Evolutionary conservation across 2,888 invertebrate species (phyloP), one percentile per base, ranked within the genome.

Genomic region (Temnothorax ravouxi): DNA sequence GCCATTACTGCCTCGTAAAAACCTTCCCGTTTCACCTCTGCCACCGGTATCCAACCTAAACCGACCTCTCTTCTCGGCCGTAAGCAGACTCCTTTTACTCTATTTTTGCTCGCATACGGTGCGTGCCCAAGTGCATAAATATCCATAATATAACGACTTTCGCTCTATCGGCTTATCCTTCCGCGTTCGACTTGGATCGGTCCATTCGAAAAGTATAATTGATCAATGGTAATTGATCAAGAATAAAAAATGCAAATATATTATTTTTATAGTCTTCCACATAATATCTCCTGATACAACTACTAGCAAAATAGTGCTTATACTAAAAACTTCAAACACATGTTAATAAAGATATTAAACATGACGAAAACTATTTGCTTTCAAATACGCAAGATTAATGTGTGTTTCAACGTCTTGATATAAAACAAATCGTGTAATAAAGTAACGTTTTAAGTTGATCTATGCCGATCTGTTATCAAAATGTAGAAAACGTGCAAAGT

Each of bases 1-100:
- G 94, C 94, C 94, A 94, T 95, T 94, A 94, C 95, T 95, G 94
- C 94, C 94, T 95, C 95, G 94, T 95, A 95, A 95, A 95, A 92
- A 88, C 90, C 86, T 92, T 91, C 91, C 90, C 91, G 92, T 93
- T 93, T 92, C 93, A 91, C 92, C 91, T 93, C 92, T 88, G 86
- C 91, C 89, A 86, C 88, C 87, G 79, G 87, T 76, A 86, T 88
- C 87, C 85, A 86, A 83, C 88, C 89, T 79, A 71, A 79, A 80
- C 79, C 59, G 18, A 72, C 79, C 79, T 56, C 44, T 84, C 88
- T 86, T 74, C 76, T 72, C 87, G 83, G 15, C 80, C 84, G 86
- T 81, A 87, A 90, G 89, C 88, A 86, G 86, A 81, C 72, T 86
- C 87, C 88, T 87, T 89, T 89, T 89, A 88, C 91, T 86, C 88